Conservation (phyloP, 2,888 invertebrate species). For the Augiades crinisus region DNA sequence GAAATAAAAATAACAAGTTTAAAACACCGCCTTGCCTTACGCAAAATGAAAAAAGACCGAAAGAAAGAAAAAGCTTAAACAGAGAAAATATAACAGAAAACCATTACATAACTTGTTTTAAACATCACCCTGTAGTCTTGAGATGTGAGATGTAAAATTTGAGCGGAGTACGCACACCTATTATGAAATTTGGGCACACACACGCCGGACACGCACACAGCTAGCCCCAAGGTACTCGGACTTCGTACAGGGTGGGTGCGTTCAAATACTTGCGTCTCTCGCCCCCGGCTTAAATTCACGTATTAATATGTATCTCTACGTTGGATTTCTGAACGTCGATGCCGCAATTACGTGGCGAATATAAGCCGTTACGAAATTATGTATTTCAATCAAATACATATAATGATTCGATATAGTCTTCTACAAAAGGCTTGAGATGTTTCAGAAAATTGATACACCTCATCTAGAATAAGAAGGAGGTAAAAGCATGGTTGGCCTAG, state of each 20-base stretch:
- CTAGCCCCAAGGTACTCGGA: constrained; percentile 54
- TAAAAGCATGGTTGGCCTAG: too few relatives aligned
- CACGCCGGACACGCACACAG: constrained; percentile 48
- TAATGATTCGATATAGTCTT: too few relatives aligned
- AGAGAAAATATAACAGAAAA: background rate
- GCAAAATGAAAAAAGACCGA: too few relatives aligned
- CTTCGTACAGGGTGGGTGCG: constrained; percentile 51
- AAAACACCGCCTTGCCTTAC: too few relatives aligned
- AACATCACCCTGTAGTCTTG: constrained; percentile 55
- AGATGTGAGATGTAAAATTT: constrained; percentile 80
- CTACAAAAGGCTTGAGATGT: too few relatives aligned
- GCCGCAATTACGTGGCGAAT: constrained; percentile 53
- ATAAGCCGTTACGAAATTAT: constrained; percentile 21
- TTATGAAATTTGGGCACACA: constrained; percentile 75
- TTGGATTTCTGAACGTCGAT: constrained; percentile 60
- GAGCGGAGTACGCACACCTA: constrained; percentile 74
- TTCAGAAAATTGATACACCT: too few relatives aligned
- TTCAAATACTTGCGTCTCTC: constrained; percentile 65
- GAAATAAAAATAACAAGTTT: too few relatives aligned
- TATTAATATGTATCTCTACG: constrained; percentile 76
- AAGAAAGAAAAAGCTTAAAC: too few relatives aligned
- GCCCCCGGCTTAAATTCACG: constrained; percentile 73
- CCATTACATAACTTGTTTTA: constrained; percentile 6
- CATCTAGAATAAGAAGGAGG: too few relatives aligned
- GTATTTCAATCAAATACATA: constrained; percentile 3